phyloP scores from a whole-genome alignment of 1,140 invertebrate genomes.

The Neodiprion lecontei region DNA sequence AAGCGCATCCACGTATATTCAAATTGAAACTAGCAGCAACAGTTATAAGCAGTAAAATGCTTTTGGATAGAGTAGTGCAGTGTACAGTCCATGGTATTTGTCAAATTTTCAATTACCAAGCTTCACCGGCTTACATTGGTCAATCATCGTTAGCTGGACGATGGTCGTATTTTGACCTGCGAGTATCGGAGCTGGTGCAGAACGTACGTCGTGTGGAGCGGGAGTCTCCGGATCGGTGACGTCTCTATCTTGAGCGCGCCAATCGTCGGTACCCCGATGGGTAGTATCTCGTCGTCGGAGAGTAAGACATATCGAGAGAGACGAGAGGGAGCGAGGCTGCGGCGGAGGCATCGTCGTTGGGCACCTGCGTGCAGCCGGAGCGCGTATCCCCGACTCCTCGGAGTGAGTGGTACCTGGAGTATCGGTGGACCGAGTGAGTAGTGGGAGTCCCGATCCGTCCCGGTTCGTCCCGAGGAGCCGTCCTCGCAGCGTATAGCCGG shows the following conservation, averaged over 20 bases:
- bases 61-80: too few relatives aligned
- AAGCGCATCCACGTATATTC: too few relatives aligned
- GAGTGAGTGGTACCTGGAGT: slow-evolving; percentile 35
- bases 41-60: too few relatives aligned
- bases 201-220: too few relatives aligned
- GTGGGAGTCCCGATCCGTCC: slow-evolving; percentile 53
- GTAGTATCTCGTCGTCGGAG: background rate
- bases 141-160: too few relatives aligned
- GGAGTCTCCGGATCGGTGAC: background rate
- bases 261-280: background rate
- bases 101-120: too few relatives aligned
- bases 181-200: too few relatives aligned
- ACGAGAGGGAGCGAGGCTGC: background rate
- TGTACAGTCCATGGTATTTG: too few relatives aligned
- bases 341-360: slow-evolving; percentile 14
- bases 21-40: too few relatives aligned
- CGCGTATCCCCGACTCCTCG: slow-evolving; percentile 25
- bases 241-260: slow-evolving; percentile 1
- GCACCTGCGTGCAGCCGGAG: slow-evolving; percentile 43
- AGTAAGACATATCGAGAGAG: slow-evolving; percentile 8
- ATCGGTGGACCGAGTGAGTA: slow-evolving; percentile 40
- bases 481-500: slow-evolving; percentile 33
- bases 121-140: too few relatives aligned
- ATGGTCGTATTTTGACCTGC: too few relatives aligned
- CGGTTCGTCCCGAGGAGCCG: background rate